Evolutionary conservation across 2,888 invertebrate species (phyloP).

Genomic region (Apomyelois bistriatella): DNA sequence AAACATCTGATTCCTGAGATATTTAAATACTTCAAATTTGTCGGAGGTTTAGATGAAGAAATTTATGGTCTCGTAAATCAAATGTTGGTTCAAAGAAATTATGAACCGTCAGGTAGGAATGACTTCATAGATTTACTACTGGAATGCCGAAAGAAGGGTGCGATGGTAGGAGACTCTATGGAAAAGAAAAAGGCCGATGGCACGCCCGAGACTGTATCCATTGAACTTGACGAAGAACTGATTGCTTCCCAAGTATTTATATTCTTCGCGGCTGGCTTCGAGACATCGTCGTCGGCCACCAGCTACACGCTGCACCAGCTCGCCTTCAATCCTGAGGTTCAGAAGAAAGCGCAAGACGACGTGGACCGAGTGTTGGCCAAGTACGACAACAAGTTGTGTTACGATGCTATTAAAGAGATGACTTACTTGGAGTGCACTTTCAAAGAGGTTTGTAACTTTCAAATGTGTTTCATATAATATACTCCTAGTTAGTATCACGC

Average conservation of each 20-base stretch:
- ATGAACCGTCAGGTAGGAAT: conserved; percentile 18
- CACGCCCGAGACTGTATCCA: conserved; percentile 13
- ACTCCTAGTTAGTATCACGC: no score
- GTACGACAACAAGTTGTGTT: conserved; percentile 8
- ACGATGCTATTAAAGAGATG: conserved; percentile 15
- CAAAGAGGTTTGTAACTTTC: conserved; percentile 2
- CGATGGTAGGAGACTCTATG: conserved; percentile 22
- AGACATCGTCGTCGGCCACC: no score
- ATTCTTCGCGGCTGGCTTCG: conserved; percentile 32
- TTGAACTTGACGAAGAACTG: conserved; percentile 19
- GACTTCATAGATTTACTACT: conserved; percentile 22
- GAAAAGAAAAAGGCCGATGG: conserved; percentile 18
- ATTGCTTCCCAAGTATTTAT: conserved; percentile 23
- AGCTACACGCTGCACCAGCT: conserved; percentile 6
- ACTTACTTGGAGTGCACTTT: conserved; percentile 15
- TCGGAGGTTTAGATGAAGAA: not conserved
- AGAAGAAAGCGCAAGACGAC: conserved; percentile 5
- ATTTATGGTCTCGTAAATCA: conserved; percentile 17
- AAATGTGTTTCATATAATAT: no score
- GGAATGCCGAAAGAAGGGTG: conserved; percentile 20
- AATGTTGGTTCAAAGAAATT: conserved; percentile 19
- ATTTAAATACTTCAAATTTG: not conserved
- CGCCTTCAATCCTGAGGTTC: conserved; percentile 13
- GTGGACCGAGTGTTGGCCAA: conserved; percentile 14
- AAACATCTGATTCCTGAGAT: not conserved